phyloP scores from a whole-genome alignment of 2,797 vertebrate genomes.

The Coracias cyanogaster region DNA sequence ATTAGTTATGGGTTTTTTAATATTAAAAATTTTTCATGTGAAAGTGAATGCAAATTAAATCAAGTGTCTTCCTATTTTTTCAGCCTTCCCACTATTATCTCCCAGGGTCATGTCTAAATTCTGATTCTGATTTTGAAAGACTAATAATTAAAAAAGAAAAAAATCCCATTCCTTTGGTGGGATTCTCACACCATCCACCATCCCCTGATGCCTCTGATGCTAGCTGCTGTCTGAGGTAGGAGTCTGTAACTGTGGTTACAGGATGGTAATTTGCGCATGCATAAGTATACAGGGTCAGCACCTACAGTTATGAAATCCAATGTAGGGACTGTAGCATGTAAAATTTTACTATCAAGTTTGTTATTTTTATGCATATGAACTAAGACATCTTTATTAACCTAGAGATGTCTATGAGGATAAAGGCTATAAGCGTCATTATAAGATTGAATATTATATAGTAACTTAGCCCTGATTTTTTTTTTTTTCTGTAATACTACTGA shows the following conservation, averaged over 20 bases:
- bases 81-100: neutral
- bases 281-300: neutral
- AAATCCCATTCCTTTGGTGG: neutral
- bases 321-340: neutral
- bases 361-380: neutral
- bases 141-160: neutral
- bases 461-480: neutral
- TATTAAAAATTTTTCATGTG: neutral
- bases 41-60: neutral
- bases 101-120: neutral
- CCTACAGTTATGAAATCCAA: neutral
- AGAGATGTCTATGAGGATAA: neutral
- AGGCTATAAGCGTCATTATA: neutral
- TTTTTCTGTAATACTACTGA: neutral
- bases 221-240: neutral
- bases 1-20: neutral
- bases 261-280: neutral
- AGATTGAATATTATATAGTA: neutral
- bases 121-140: neutral
- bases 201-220: neutral
- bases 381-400: neutral
- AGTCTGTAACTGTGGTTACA: neutral
- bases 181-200: fast-evolving
- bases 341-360: neutral
- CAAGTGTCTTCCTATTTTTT: neutral